These are phyloP conservation scores for Apis mellifera DNA, from an alignment of 1,140 invertebrate genomes.

Conservation along the genomic window DNA sequence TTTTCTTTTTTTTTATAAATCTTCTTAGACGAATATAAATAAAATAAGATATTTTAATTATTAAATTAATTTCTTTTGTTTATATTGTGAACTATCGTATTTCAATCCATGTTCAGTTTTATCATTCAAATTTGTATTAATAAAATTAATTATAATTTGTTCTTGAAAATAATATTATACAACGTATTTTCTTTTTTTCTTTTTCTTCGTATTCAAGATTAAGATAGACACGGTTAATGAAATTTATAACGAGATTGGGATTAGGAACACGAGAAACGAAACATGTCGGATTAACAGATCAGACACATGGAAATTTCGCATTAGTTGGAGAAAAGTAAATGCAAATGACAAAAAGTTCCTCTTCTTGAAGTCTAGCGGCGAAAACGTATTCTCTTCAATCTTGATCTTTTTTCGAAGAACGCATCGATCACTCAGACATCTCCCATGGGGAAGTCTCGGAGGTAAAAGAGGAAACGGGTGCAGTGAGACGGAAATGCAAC, in stretches of 20 bases:
- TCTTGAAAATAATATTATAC: too few species aligned
- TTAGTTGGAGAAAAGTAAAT: slow-evolving; percentile 23
- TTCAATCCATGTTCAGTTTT: too few species aligned
- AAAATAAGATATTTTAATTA: too few species aligned
- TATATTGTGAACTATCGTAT: too few species aligned
- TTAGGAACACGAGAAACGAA: background rate
- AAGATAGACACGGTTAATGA: background rate
- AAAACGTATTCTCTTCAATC: slow-evolving; percentile 57
- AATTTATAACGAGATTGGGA: background rate
- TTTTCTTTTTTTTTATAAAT: too few species aligned
- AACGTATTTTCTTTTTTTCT: too few species aligned
- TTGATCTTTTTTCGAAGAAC: slow-evolving; percentile 61
- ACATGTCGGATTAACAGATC: background rate
- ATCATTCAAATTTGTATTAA: too few species aligned
- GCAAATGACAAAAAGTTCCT: slow-evolving; percentile 49
- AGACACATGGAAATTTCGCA: slow-evolving; percentile 19
- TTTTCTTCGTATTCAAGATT: background rate
- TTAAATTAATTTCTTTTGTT: too few species aligned
- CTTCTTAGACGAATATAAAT: too few species aligned
- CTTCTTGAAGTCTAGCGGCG: slow-evolving; percentile 11
- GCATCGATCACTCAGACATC: slow-evolving; percentile 60
- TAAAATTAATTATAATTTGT: too few species aligned
- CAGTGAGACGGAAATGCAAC: slow-evolving; percentile 36
- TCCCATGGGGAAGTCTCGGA: slow-evolving; percentile 36
- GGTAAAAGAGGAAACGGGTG: slow-evolving; percentile 7